Evolutionary conservation across 92 coral and sea anemone species (phyloP), one percentile per base, ranked within the genome.

Genomic region (Nematostella vectensis): DNA sequence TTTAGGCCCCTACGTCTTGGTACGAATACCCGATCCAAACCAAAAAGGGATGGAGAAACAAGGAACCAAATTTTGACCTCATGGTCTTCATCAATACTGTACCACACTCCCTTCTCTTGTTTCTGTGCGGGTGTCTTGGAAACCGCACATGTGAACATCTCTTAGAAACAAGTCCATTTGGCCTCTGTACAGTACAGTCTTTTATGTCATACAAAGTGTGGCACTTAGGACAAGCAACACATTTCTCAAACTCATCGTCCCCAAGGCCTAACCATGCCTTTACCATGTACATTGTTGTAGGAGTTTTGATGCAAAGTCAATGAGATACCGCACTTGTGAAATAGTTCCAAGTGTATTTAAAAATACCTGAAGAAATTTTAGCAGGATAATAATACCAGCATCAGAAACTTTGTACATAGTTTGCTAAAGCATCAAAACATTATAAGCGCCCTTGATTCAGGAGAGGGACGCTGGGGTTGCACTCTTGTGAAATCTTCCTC

Each of bases 141-240:
- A 12, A 76, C 22, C 17, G 28, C 2, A 68, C 82, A 61, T 59
- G 58, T 11, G 64, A 48, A 59, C 82, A 76, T 38, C 58, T 69
- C 30, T 26, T 44, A n/a, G 82, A 75, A 31, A 54, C 70, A 40
- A 40, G 33, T 22, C 82, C 82, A 54, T 60, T 68, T 1, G 58
- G 50, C 44, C 57, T 75, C 40, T 25, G 22, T 3, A 31, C 25
- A 19, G 52, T 68, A 25, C 75, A 75, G 38, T 75, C 69, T 3
- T 67, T 55, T 16, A 49, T 27, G 25, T 23, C 39, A 29, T 75
- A 68, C 16, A 75, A 30, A 16, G 62, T 59, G 50, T 48, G 68
- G 45, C 82, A 75, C 29, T 66, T 60, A 11, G 70, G 76, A 52
- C 75, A 75, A 30, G 47, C 82, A 17, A 53, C 82, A 76, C 25